Conservation (phyloP, 2,888 invertebrate species). For the Drosophila longiperda region DNA sequence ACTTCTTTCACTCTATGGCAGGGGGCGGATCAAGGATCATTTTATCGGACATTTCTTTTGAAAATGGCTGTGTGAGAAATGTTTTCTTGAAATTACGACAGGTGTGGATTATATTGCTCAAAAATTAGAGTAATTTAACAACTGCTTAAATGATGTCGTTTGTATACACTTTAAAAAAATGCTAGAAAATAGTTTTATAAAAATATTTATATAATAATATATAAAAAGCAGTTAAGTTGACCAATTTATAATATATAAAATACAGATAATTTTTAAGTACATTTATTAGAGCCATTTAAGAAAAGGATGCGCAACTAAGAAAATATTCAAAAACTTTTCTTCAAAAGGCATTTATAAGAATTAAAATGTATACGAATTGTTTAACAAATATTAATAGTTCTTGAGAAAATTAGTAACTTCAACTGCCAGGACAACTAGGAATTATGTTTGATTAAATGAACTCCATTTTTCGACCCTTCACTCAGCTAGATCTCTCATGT, state of each 20-base stretch:
- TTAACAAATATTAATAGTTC: background rate
- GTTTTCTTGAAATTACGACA: conserved; percentile 48
- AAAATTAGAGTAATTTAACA: conserved; percentile 9
- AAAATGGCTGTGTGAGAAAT: conserved; percentile 29
- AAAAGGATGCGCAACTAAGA: background rate
- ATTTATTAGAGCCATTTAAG: background rate
- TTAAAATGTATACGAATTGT: background rate
- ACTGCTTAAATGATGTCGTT: background rate
- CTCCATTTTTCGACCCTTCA: background rate
- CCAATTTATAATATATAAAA: background rate
- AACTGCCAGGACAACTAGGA: background rate
- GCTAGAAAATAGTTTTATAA: too few relatives aligned
- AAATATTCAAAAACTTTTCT: background rate
- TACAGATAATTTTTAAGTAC: background rate
- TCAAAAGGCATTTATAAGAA: background rate
- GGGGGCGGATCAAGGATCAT: conserved; percentile 1
- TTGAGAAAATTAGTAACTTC: background rate
- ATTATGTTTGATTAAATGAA: background rate
- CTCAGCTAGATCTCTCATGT: background rate
- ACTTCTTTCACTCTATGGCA: conserved; percentile 22
- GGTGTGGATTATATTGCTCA: conserved; percentile 47
- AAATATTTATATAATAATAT: background rate
- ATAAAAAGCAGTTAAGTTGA: background rate
- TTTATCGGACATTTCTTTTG: conserved; percentile 37
- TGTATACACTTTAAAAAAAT: background rate